A percentile compares a stretch with the other conserved stretches of the same genome.
Evolutionary conservation across 2,797 vertebrate genomes (phyloP).

Genomic region (Agapornis canus): DNA sequence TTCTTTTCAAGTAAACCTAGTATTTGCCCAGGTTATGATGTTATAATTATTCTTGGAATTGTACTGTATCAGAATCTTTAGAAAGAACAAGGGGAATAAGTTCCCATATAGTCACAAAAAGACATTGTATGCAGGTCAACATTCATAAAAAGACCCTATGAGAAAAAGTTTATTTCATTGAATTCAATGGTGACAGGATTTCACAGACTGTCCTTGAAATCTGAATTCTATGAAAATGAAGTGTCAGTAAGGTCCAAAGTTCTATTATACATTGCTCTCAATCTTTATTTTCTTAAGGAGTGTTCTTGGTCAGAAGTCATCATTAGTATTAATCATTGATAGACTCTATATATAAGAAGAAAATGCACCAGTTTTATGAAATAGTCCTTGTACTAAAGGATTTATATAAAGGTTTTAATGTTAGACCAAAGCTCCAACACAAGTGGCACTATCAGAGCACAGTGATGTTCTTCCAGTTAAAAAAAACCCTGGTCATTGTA

Average conservation of each 20-base stretch:
- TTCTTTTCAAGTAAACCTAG: neutral
- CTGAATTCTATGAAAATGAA: neutral
- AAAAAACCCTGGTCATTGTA: neutral
- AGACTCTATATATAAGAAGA: neutral
- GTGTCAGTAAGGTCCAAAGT: slow-evolving; percentile 11
- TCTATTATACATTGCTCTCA: slow-evolving; percentile 6
- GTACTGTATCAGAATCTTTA: neutral
- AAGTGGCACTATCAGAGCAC: neutral
- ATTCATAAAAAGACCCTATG: neutral
- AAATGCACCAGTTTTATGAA: neutral
- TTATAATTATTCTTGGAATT: neutral
- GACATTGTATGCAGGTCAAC: neutral
- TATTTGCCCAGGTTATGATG: neutral
- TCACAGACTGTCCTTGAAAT: neutral
- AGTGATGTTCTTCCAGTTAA: neutral
- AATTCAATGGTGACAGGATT: neutral
- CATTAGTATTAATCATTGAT: slow-evolving; percentile 47
- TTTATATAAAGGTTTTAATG: neutral
- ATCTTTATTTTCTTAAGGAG: slow-evolving; percentile 38
- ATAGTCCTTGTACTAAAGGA: neutral
- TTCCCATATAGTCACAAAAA: neutral
- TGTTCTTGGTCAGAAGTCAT: neutral
- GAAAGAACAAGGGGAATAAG: neutral
- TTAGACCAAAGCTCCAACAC: neutral
- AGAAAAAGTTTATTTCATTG: neutral